Percentiles rank a stretch among this genome's conserved stretches.
These are phyloP conservation scores for Cinclus mexicanus DNA, from an alignment of 2,113 vertebrate species.

Conservation along the genomic window DNA sequence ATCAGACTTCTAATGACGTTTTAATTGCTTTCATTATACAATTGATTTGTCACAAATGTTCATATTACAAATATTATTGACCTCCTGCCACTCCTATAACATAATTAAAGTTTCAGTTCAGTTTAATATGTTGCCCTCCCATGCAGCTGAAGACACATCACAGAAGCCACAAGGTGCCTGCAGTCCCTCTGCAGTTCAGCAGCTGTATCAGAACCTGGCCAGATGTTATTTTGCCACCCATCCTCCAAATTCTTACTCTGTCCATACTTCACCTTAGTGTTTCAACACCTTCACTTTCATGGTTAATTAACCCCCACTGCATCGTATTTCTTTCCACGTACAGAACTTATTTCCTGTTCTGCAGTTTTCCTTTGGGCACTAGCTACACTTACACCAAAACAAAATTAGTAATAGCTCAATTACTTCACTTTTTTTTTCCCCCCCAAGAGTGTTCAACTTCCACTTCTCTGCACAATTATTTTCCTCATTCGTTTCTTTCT, in stretches of 20 bases:
- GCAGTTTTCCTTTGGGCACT: background rate
- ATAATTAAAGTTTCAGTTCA: background rate
- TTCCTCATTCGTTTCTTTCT: background rate
- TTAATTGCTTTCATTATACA: conserved; percentile 31
- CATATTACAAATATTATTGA: conserved; percentile 26
- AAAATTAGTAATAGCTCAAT: background rate
- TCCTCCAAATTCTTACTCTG: background rate
- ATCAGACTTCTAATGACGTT: conserved; percentile 24
- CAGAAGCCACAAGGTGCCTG: background rate
- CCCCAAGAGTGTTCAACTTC: background rate
- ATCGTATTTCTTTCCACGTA: background rate
- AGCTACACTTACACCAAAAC: background rate
- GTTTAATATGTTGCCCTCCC: background rate
- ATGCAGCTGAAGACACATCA: background rate
- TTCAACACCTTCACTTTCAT: background rate
- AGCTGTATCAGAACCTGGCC: background rate
- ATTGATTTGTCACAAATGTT: conserved; percentile 38
- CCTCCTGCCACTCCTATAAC: background rate
- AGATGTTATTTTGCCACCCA: background rate
- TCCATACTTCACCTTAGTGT: background rate
- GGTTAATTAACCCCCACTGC: background rate
- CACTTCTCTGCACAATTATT: background rate
- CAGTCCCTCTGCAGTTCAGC: background rate
- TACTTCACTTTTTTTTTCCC: background rate
- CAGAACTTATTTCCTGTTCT: background rate